These are phyloP conservation scores for Chamaea fasciata DNA, from an alignment of 2,113 vertebrate genomes.

Conservation along the genomic window DNA sequence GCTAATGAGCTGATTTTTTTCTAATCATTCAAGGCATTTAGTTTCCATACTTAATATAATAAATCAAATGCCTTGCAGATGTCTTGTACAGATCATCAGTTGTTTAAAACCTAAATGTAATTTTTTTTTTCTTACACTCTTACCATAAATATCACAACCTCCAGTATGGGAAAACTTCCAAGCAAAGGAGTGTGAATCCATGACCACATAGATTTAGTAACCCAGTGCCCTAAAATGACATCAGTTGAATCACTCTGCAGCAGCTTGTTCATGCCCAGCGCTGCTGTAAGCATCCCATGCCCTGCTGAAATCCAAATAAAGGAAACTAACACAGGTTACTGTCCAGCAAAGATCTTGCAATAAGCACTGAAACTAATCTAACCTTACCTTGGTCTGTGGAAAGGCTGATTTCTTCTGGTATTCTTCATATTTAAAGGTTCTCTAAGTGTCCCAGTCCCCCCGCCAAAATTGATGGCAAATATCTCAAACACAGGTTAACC, in stretches of 20 bases:
- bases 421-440: neutral
- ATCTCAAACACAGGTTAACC: neutral
- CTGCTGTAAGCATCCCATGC: neutral
- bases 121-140: neutral
- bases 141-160: neutral
- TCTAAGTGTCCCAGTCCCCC: neutral
- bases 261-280: neutral
- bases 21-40: neutral
- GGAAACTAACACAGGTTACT: neutral
- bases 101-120: neutral
- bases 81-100: neutral
- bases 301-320: neutral
- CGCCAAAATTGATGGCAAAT: neutral
- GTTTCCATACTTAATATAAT: neutral
- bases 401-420: neutral
- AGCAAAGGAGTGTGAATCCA: neutral
- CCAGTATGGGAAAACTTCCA: neutral
- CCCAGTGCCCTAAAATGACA: neutral
- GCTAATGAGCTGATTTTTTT: neutral
- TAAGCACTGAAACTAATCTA: neutral
- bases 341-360: neutral
- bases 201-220: neutral
- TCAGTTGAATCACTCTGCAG: neutral
- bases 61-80: neutral
- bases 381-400: neutral